Conservation (phyloP, 2,113 vertebrate genomes). For the Hippocampus mohnikei region DNA sequence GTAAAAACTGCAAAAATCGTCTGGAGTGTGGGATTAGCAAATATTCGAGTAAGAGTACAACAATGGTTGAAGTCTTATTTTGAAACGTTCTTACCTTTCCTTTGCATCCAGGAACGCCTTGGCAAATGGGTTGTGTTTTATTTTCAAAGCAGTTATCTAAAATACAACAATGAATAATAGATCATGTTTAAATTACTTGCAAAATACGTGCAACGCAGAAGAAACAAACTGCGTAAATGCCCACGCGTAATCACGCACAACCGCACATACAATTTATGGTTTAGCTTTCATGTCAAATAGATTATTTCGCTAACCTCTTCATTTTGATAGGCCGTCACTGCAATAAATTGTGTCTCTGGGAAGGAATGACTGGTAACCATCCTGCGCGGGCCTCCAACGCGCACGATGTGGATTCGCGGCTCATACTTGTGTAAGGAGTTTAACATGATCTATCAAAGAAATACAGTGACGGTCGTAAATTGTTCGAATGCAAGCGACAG, state of each 20-base stretch:
- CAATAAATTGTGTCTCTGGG: slow-evolving; percentile 78
- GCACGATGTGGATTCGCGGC: slow-evolving; percentile 77
- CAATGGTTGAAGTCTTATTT: background rate
- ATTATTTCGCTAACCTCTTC: slow-evolving; percentile 67
- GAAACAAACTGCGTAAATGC: slow-evolving; percentile 5
- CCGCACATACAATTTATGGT: background rate
- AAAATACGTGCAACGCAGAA: background rate
- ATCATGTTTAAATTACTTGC: background rate
- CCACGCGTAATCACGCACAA: background rate
- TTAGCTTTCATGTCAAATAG: background rate
- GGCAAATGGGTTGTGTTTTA: slow-evolving; percentile 79
- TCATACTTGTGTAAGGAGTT: slow-evolving; percentile 81
- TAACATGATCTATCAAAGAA: slow-evolving; percentile 72
- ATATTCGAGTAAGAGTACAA: background rate
- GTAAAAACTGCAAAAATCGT: background rate
- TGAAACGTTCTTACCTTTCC: slow-evolving; percentile 65
- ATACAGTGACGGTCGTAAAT: background rate
- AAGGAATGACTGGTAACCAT: slow-evolving; percentile 79
- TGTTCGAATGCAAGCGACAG: background rate
- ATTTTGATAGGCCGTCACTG: slow-evolving; percentile 79
- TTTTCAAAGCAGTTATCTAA: slow-evolving; percentile 76
- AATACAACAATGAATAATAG: slow-evolving; percentile 12
- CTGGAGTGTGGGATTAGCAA: background rate
- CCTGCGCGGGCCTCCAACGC: slow-evolving; percentile 75
- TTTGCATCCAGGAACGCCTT: slow-evolving; percentile 79